Conservation (phyloP, 37 sponge, comb jelly and placozoan species). For the Theonella swinhoei region DNA sequence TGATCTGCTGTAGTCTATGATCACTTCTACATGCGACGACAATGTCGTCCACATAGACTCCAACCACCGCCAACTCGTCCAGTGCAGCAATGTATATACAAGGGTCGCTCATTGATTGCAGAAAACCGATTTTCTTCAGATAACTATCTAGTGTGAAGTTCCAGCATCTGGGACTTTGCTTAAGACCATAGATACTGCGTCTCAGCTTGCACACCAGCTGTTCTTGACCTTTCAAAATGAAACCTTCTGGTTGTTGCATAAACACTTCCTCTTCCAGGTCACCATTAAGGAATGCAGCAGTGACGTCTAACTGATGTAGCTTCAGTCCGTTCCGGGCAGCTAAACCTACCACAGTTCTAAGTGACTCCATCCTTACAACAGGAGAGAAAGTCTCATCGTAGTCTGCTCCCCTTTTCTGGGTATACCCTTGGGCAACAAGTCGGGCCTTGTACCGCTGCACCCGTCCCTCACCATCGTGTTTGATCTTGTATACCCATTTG, state of each 20-base stretch:
- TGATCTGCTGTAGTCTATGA: no score
- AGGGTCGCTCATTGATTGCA: slow-evolving; percentile 34
- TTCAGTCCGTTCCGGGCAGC: slow-evolving; percentile 41
- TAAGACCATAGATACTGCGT: slow-evolving; percentile 66
- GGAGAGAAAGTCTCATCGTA: slow-evolving; percentile 64
- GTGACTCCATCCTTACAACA: slow-evolving; percentile 47
- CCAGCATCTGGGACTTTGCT: slow-evolving; percentile 34
- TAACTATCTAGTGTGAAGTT: slow-evolving; percentile 9
- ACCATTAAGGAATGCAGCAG: slow-evolving; percentile 54
- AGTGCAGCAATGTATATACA: slow-evolving; percentile 31
- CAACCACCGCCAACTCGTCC: slow-evolving; percentile 41
- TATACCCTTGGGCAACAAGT: slow-evolving; percentile 53
- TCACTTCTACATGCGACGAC: no score
- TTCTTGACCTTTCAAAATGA: slow-evolving; percentile 52
- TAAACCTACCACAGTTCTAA: slow-evolving; percentile 41
- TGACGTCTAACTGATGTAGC: slow-evolving; percentile 58
- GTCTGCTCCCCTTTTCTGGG: slow-evolving; percentile 48
- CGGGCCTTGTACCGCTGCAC: slow-evolving; percentile 47
- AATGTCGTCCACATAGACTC: no score
- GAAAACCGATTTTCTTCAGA: slow-evolving; percentile 53
- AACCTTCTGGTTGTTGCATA: slow-evolving; percentile 71
- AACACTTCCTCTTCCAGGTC: slow-evolving; percentile 52
- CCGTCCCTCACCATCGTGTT: slow-evolving; percentile 39
- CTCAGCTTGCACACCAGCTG: slow-evolving; percentile 62
- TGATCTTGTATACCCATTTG: slow-evolving; percentile 62